A percentile compares a stretch with the other conserved stretches of the same genome.
Conservation (phyloP, 2,113 vertebrate species). For the Rafetus swinhoei region DNA sequence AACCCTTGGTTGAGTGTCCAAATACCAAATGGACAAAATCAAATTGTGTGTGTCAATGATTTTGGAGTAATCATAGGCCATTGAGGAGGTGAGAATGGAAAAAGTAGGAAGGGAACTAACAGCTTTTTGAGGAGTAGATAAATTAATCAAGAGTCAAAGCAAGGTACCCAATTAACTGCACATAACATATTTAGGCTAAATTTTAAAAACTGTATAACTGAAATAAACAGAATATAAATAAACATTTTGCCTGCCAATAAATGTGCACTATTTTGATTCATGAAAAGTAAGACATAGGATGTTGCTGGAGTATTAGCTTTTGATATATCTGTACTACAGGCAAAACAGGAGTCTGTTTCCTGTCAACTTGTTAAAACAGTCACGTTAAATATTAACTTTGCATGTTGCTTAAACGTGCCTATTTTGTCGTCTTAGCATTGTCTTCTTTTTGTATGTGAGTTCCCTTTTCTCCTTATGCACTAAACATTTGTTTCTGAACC, state of each 20-base stretch:
- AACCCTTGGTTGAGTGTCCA: not conserved
- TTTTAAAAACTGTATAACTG: not conserved
- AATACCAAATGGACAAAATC: not conserved
- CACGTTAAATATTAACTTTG: constrained; percentile 30
- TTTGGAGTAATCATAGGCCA: not conserved
- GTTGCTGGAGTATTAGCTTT: not conserved
- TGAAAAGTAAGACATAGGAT: not conserved
- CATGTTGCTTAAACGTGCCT: not conserved
- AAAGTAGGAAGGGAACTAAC: not conserved
- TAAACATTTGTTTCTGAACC: not conserved
- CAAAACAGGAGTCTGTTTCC: not conserved
- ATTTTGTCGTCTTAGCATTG: not conserved
- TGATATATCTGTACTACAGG: not conserved
- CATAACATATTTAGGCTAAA: not conserved
- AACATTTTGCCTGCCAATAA: not conserved
- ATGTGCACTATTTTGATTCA: not conserved
- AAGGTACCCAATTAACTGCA: not conserved
- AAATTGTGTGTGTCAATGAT: not conserved
- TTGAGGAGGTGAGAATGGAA: not conserved
- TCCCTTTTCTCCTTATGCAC: not conserved
- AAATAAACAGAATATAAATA: too few relatives aligned
- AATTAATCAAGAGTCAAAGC: not conserved
- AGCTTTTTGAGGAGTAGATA: not conserved
- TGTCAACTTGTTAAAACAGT: not conserved
- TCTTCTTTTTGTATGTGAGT: not conserved